These are phyloP conservation scores for Siniperca undulata DNA, from an alignment of 2,797 vertebrate genomes.

Conservation along the genomic window DNA sequence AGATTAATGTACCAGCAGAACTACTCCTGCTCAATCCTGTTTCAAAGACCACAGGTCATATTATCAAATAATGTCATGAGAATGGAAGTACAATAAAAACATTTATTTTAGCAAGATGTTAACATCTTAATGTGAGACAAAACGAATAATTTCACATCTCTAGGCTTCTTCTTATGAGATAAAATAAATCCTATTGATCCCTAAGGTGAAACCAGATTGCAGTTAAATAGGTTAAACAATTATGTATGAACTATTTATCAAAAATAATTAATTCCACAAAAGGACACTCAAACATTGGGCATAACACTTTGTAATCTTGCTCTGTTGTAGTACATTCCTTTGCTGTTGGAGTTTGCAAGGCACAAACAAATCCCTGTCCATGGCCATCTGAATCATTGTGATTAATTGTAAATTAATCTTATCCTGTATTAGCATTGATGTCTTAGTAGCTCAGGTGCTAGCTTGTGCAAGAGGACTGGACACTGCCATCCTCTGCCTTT, in stretches of 20 bases:
- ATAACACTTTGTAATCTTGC: background rate
- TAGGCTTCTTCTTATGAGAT: background rate
- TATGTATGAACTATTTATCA: background rate
- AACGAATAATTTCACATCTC: background rate
- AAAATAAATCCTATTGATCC: background rate
- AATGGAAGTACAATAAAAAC: background rate
- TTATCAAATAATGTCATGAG: background rate
- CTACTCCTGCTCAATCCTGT: background rate
- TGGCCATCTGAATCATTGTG: slow-evolving; percentile 26
- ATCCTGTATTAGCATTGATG: slow-evolving; percentile 40
- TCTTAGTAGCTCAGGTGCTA: slow-evolving; percentile 20
- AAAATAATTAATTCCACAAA: background rate
- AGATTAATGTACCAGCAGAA: background rate
- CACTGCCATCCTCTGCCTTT: slow-evolving; percentile 5
- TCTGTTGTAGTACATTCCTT: background rate
- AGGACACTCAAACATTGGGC: background rate
- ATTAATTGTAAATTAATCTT: slow-evolving; percentile 43
- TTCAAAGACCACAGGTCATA: background rate
- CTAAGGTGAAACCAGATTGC: slow-evolving; percentile 4
- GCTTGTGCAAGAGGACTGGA: background rate
- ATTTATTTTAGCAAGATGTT: background rate
- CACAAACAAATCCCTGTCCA: slow-evolving; percentile 24
- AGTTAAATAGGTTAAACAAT: slow-evolving; percentile 30
- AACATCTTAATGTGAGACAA: background rate
- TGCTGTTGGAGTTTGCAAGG: slow-evolving; percentile 7